A percentile compares a stretch with the other conserved stretches of the same genome.
Conservation (phyloP, 2,113 vertebrate genomes). For the Cephalopterus ornatus region DNA sequence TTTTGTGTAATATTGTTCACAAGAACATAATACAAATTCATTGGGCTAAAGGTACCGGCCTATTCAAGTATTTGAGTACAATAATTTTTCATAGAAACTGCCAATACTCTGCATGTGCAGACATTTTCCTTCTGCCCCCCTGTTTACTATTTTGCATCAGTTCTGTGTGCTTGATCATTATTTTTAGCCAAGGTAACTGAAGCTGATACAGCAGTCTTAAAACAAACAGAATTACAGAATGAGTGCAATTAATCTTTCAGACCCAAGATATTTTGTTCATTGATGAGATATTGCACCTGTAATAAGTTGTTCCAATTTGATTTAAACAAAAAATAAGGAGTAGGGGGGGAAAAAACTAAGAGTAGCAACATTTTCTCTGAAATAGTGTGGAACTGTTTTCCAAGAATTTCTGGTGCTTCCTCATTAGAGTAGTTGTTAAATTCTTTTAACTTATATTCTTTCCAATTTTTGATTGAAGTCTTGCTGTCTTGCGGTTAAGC, state of each 20-base stretch:
- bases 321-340: not conserved
- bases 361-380: not conserved
- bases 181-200: not conserved
- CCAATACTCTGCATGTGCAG: not conserved
- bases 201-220: not conserved
- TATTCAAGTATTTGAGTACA: not conserved
- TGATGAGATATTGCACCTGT: not conserved
- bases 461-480: not conserved
- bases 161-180: not conserved
- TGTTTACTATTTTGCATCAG: not conserved
- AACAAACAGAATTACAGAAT: not conserved
- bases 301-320: not conserved
- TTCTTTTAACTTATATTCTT: not conserved
- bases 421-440: not conserved
- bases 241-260: not conserved
- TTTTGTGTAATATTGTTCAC: not conserved
- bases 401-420: not conserved
- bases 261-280: not conserved
- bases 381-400: not conserved
- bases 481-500: not conserved
- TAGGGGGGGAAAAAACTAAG: not conserved
- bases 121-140: not conserved
- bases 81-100: not conserved
- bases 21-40: not conserved
- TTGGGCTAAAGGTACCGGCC: not conserved